Conservation (phyloP, 2,797 vertebrate species). For the Pipistrellus pygmaeus region DNA sequence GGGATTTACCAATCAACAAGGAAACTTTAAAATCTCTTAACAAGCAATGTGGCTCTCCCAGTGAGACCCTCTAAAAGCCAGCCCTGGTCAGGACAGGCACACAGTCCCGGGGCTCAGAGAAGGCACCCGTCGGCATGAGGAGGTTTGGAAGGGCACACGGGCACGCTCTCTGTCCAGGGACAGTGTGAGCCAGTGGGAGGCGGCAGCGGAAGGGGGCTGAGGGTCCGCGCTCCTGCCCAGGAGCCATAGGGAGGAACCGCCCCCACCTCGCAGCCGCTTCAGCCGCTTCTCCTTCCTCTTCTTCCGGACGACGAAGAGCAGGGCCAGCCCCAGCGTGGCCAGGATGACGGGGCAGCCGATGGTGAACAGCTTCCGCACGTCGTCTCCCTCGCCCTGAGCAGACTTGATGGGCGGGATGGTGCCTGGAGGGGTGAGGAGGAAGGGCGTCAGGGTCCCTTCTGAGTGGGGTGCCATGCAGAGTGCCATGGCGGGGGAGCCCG, state of each 20-base stretch:
- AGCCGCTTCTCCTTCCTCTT: slow-evolving; percentile 98
- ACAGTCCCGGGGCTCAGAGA: not conserved
- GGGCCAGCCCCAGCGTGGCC: slow-evolving; percentile 94
- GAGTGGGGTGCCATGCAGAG: not conserved
- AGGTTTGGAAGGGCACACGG: not conserved
- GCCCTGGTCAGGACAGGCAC: not conserved
- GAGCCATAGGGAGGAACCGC: not conserved
- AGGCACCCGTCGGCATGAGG: not conserved
- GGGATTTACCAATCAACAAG: not conserved
- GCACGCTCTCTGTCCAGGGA: not conserved
- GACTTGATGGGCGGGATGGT: slow-evolving; percentile 99
- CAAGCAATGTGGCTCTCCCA: not conserved
- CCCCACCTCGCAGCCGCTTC: slow-evolving; percentile 96
- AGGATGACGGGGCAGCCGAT: slow-evolving; percentile 98
- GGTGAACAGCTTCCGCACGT: slow-evolving; percentile 98
- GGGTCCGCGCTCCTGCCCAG: not conserved
- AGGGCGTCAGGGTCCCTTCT: accelerated
- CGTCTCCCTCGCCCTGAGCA: slow-evolving; percentile 95
- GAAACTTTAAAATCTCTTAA: not conserved
- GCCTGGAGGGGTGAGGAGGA: slow-evolving; percentile 86
- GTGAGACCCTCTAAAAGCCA: not conserved
- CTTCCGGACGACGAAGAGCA: slow-evolving; percentile 97
- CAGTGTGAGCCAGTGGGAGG: not conserved
- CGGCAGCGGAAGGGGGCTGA: not conserved
- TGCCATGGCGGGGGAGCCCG: accelerated